phyloP scores from a whole-genome alignment of 53 echinoderm and acorn worm species.

The Glandiceps talaboti region DNA sequence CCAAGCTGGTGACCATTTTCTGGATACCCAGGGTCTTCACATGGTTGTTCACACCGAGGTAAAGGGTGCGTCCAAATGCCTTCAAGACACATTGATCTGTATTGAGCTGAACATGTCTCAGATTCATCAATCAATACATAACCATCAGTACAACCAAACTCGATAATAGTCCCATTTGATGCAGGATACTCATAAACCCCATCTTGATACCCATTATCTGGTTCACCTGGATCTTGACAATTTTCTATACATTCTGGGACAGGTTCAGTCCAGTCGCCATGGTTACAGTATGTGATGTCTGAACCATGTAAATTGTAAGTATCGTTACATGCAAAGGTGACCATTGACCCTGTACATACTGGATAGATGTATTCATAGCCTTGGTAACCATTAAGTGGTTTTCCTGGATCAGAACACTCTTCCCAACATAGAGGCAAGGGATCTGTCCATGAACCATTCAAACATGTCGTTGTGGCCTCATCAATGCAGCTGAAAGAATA shows the following conservation, averaged over 20 bases:
- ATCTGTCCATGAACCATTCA: not conserved
- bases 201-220: not conserved
- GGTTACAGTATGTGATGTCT: not conserved
- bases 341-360: not conserved
- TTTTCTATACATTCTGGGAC: not conserved
- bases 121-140: slow-evolving; percentile 33
- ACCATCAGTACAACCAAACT: slow-evolving; percentile 1
- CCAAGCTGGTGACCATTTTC: not conserved
- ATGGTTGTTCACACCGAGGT: not conserved
- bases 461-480: not conserved
- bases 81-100: not conserved
- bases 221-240: not conserved
- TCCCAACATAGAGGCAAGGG: not conserved
- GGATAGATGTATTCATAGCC: not conserved
- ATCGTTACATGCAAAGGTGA: not conserved
- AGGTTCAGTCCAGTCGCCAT: not conserved
- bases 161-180: not conserved
- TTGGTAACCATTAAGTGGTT: not conserved
- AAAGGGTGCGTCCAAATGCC: not conserved
- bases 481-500: not conserved
- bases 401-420: not conserved
- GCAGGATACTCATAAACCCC: not conserved
- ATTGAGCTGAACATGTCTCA: too few species aligned
- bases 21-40: not conserved
- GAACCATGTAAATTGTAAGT: not conserved